Conservation (phyloP, 2,113 vertebrate species). For the Sinocyclocheilus rhinocerous region DNA sequence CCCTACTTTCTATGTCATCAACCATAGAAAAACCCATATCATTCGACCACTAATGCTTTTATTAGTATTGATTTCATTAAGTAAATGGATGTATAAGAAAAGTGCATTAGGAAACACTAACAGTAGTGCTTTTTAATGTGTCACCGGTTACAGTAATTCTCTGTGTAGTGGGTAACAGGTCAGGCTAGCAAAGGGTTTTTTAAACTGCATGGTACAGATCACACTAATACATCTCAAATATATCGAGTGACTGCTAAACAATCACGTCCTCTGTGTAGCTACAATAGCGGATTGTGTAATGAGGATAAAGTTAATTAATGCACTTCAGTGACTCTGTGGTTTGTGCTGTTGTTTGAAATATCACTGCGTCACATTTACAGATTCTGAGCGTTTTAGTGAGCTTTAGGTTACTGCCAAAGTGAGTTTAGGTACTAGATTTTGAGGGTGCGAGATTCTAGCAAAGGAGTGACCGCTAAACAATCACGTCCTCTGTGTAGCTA, state of each 20-base stretch:
- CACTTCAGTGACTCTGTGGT: conserved; percentile 21
- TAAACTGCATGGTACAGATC: neutral
- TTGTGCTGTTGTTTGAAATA: conserved; percentile 33
- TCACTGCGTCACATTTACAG: conserved; percentile 40
- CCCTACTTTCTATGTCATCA: neutral
- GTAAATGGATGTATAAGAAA: neutral
- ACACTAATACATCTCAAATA: conserved; percentile 18
- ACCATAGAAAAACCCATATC: neutral
- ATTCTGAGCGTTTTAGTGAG: conserved; percentile 34
- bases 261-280: conserved; percentile 21
- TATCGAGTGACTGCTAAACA: conserved; percentile 13
- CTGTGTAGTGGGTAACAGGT: neutral
- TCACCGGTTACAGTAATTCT: neutral
- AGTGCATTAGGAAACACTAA: neutral
- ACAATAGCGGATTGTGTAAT: conserved; percentile 31
- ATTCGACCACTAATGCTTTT: neutral
- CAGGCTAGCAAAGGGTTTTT: conserved; percentile 19
- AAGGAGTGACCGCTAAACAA: conserved; percentile 18
- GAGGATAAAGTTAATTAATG: conserved; percentile 6
- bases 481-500: conserved; percentile 24
- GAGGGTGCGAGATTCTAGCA: neutral
- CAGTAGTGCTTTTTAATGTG: neutral
- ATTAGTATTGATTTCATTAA: neutral
- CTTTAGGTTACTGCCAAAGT: neutral
- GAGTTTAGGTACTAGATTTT: neutral